phyloP scores from a whole-genome alignment of 2,888 invertebrate species.

The Bruchidius siliquastri region DNA sequence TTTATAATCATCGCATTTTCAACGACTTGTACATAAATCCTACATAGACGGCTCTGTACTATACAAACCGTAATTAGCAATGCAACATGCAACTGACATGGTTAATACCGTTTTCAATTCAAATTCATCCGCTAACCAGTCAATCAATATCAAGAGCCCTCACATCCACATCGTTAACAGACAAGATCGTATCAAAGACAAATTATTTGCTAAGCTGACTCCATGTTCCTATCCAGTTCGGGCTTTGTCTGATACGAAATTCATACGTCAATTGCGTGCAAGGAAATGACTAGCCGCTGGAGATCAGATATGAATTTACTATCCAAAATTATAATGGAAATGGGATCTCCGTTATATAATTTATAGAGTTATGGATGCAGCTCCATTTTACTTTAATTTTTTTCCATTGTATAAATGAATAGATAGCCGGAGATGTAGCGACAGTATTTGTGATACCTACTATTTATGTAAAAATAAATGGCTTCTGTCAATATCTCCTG shows the following conservation, averaged over 20 bases:
- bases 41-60: neutral
- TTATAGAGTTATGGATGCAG: no score
- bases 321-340: no score
- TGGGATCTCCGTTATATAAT: no score
- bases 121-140: neutral
- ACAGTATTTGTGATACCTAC: no score
- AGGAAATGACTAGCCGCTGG: neutral
- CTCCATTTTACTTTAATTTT: no score
- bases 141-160: neutral
- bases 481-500: no score
- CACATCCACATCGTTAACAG: neutral
- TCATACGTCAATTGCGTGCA: neutral
- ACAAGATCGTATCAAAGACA: neutral
- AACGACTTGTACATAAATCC: neutral
- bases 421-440: no score
- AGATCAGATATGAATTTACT: neutral
- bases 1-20: neutral
- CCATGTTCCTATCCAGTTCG: neutral
- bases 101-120: neutral
- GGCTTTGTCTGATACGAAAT: neutral
- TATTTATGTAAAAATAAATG: no score
- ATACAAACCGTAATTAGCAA: neutral
- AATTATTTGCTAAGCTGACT: neutral
- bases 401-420: no score
- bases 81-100: neutral